Conservation (phyloP, 2,888 invertebrate species). For the Dendrolimus houi region DNA sequence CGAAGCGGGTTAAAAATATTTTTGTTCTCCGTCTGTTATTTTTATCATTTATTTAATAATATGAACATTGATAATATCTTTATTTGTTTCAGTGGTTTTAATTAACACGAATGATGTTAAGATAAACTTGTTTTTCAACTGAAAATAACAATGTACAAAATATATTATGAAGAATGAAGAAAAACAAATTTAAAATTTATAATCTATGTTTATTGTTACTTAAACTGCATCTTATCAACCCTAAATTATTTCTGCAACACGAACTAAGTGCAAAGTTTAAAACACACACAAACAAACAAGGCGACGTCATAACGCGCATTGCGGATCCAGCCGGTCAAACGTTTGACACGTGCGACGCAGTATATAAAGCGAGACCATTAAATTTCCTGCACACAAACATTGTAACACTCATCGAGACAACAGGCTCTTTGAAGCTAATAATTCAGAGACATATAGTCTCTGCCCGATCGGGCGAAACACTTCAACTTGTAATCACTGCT, state of each 20-base stretch:
- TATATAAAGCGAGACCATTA: slow-evolving; percentile 28
- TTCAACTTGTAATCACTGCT: not conserved
- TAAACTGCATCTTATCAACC: not conserved
- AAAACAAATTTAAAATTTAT: not conserved
- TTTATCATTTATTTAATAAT: too few species aligned
- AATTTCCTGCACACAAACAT: slow-evolving; percentile 10
- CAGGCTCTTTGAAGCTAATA: not conserved
- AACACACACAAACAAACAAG: slow-evolving; percentile 28
- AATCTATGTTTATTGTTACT: too few species aligned
- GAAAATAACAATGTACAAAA: too few species aligned
- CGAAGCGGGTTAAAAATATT: too few species aligned
- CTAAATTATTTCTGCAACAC: slow-evolving; percentile 32
- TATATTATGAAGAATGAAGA: too few species aligned
- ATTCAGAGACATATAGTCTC: not conserved
- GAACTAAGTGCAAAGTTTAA: slow-evolving; percentile 47
- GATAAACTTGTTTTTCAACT: too few species aligned
- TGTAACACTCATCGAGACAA: not conserved
- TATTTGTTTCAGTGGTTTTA: too few species aligned
- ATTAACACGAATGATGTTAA: too few species aligned
- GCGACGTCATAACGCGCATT: slow-evolving; percentile 20
- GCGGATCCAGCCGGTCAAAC: slow-evolving; percentile 26
- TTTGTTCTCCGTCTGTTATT: too few species aligned
- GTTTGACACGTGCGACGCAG: slow-evolving; percentile 33
- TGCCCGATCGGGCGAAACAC: not conserved
- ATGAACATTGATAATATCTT: too few species aligned